phyloP scores from a whole-genome alignment of 2,113 vertebrate genomes.

The Cynopterus brachyotis region DNA sequence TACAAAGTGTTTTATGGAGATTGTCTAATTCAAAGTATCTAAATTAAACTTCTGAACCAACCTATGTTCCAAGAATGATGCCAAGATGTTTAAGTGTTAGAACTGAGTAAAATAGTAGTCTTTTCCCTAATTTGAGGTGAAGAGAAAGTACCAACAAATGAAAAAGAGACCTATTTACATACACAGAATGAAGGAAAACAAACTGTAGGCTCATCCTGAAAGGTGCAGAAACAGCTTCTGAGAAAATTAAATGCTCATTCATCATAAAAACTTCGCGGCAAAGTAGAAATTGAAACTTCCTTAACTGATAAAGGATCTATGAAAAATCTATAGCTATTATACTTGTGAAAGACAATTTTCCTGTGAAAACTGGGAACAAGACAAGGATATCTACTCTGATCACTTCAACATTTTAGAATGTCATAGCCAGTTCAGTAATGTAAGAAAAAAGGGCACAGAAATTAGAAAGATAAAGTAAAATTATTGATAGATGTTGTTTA shows the following conservation, averaged over 20 bases:
- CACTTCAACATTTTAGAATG: not conserved
- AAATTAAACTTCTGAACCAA: not conserved
- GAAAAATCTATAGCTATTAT: not conserved
- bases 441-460: not conserved
- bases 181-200: constrained; percentile 16
- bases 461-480: not conserved
- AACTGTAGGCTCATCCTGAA: not conserved
- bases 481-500: not conserved
- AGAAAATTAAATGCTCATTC: not conserved
- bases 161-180: not conserved
- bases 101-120: not conserved
- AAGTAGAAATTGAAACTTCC: not conserved
- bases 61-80: not conserved
- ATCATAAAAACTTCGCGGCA: not conserved
- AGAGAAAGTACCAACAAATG: not conserved
- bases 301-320: not conserved
- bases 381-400: not conserved
- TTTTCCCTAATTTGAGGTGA: not conserved
- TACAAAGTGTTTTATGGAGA: not conserved
- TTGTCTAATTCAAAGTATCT: not conserved
- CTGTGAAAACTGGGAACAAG: not conserved
- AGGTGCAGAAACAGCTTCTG: not conserved
- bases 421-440: not conserved
- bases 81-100: not conserved
- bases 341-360: not conserved